Conservation (phyloP, 2,797 vertebrate species). For the Urophycis tenuis region DNA sequence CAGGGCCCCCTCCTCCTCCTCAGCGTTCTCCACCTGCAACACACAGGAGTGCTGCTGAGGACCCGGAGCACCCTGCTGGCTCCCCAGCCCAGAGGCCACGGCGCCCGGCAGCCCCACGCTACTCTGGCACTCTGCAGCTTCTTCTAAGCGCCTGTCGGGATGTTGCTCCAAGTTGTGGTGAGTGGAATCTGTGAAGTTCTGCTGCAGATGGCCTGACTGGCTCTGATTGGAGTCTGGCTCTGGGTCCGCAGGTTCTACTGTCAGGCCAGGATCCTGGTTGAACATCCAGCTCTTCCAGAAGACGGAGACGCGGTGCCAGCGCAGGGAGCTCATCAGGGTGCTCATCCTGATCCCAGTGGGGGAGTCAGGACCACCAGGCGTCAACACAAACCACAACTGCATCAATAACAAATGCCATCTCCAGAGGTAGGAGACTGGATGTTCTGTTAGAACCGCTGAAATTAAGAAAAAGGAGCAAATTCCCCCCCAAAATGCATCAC, state of each 20-base stretch:
- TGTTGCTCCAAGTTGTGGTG: neutral
- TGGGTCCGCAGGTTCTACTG: conserved; percentile 9
- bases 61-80: conserved; percentile 19
- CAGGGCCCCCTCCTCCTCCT: conserved; percentile 77
- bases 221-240: conserved; percentile 9
- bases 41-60: conserved; percentile 62
- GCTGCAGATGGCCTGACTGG: neutral
- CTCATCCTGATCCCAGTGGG: conserved; percentile 70
- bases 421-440: neutral
- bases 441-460: neutral
- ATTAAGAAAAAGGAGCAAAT: neutral
- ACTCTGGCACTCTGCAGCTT: neutral
- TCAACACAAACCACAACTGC: conserved; percentile 24
- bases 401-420: neutral
- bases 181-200: neutral
- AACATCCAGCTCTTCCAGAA: conserved; percentile 88
- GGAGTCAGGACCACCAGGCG: conserved; percentile 45
- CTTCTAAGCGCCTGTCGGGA: neutral
- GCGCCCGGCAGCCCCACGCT: neutral
- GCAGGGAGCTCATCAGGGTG: conserved; percentile 76
- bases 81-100: no score
- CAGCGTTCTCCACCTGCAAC: conserved; percentile 91
- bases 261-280: conserved; percentile 72
- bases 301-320: conserved; percentile 73
- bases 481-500: neutral